These are phyloP conservation scores for Rhingia campestris DNA, from an alignment of 2,888 invertebrate species.

Conservation along the genomic window DNA sequence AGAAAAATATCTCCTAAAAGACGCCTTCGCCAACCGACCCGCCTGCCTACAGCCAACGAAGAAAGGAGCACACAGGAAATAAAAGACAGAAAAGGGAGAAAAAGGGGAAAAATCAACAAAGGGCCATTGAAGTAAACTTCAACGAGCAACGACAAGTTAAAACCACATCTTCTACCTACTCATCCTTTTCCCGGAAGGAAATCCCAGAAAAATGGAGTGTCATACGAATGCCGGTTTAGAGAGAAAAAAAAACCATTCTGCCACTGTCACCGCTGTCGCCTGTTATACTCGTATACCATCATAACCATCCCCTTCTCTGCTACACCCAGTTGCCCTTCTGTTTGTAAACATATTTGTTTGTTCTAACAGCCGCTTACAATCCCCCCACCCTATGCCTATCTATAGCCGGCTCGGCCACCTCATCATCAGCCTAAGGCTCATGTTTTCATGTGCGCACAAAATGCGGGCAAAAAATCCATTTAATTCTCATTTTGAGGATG, in stretches of 20 bases:
- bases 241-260: constrained; percentile 43
- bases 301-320: background rate
- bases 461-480: background rate
- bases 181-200: constrained; percentile 69
- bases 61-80: constrained; percentile 64
- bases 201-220: constrained; percentile 65
- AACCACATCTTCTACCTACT: constrained; percentile 57
- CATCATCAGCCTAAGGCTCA: constrained; percentile 10
- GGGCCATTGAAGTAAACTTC: constrained; percentile 65
- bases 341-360: constrained; percentile 39
- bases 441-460: constrained; percentile 12
- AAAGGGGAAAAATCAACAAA: constrained; percentile 53
- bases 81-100: constrained; percentile 37
- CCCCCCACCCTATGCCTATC: too few species aligned
- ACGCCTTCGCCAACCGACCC: constrained; percentile 1
- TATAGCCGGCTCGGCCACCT: background rate
- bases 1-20: constrained; percentile 34
- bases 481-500: constrained; percentile 31
- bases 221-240: constrained; percentile 59
- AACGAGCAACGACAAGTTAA: constrained; percentile 56
- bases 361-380: background rate
- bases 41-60: constrained; percentile 1
- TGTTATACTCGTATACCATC: background rate
- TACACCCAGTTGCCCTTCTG: background rate
- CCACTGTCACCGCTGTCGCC: constrained; percentile 51